These are phyloP conservation scores for Peribatodes rhomboidaria DNA, from an alignment of 2,888 invertebrate genomes.

Conservation along the genomic window DNA sequence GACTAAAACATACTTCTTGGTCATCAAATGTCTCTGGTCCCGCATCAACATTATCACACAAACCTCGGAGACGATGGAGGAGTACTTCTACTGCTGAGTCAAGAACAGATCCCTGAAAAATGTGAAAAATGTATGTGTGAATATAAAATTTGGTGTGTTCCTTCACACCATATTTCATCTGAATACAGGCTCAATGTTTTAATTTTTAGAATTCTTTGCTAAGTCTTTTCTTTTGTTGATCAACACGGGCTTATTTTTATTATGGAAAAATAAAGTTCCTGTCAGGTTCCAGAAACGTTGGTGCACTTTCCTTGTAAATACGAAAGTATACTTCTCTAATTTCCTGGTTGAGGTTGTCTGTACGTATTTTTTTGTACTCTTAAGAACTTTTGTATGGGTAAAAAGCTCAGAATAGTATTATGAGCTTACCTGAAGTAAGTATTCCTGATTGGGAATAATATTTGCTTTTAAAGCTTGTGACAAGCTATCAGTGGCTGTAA, in stretches of 20 bases:
- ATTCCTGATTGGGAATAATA: conserved; percentile 97
- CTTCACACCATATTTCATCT: too few species aligned
- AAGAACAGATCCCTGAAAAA: conserved; percentile 93
- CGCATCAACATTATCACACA: conserved; percentile 97
- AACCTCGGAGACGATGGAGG: conserved; percentile 94
- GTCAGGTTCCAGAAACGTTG: too few species aligned
- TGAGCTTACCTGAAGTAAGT: conserved; percentile 88
- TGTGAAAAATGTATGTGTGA: not conserved
- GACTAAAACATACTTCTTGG: conserved; percentile 96
- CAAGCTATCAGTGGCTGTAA: conserved; percentile 91
- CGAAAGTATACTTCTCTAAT: too few species aligned
- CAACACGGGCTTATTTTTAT: too few species aligned
- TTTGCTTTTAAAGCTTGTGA: conserved; percentile 93
- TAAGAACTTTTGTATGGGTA: not conserved
- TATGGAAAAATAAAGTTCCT: too few species aligned
- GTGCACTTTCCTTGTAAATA: too few species aligned
- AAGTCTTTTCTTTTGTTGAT: too few species aligned
- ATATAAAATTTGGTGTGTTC: too few species aligned
- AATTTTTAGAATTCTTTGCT: too few species aligned
- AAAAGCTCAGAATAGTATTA: not conserved
- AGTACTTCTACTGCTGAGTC: conserved; percentile 97
- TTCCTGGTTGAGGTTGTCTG: not conserved
- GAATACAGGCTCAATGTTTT: too few species aligned
- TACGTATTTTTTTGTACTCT: not conserved
- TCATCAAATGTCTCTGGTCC: conserved; percentile 97